Base-by-base conservation (phyloP, 2,113 vertebrate species). In the Perca flavescens region DNA sequence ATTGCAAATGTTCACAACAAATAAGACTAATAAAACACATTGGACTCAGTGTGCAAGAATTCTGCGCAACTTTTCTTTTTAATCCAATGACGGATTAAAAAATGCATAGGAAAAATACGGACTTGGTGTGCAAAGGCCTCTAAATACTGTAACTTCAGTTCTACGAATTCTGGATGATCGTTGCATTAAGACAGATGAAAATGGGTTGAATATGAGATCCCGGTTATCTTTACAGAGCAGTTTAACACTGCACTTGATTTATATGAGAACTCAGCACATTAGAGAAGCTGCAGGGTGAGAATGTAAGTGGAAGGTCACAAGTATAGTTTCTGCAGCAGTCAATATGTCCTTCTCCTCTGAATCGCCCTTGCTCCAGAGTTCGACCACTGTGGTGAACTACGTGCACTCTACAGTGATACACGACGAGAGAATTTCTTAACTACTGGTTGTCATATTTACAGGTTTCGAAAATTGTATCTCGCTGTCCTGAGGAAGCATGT, bases 221-320 rank as follows among this genome's bases (percentile, higher is more conserved):
- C 5, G 34, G 34, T 63, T 40, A 36, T 34, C 9, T 8, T 34
- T 28, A 50, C 43, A 61, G n/a, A 36, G 28, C 25, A 25, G 13
- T 46, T 74, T 73, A 43, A 52, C 31, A 36, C 63, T 74, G 34
- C 34, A 36, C 10, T 31, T 3, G n/a, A 4, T 60, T 76, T 40
- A n/a, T 53, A 22, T 62, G 50, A 66, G 4, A 40, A 66, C 58
- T 60, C 17, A 58, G 46, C 22, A 56, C 46, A 66, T 62, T 13
- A 31, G 7, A 13, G 25, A 52, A 52, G 57, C 76, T 31, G 60
- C 36, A 25, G n/a, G n/a, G 54, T 64, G 85, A 77, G 74, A 80
- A 50, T 57, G 6, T 28, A 73, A 75, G 71, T 62, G 7, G 5
- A 85, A 74, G 53, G 77, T 78, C 34, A 73, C 50, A 25, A 13